Evolutionary conservation across 2,113 vertebrate species (phyloP), one percentile per base, ranked within the genome.

Genomic region (Leptosomus discolor): DNA sequence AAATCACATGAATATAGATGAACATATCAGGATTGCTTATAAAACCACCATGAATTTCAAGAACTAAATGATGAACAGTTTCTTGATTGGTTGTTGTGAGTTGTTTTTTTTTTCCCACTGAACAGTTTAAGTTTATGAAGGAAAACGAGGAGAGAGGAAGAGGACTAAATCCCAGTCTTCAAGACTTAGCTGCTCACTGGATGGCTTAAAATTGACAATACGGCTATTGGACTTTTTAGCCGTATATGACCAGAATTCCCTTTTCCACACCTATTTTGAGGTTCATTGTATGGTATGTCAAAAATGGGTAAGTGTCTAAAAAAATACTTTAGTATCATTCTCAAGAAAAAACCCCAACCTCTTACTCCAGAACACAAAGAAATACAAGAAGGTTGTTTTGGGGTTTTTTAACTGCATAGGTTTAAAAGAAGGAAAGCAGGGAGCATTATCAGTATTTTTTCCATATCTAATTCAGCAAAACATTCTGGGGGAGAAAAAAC

Each of bases 201-300:
- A n/a, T 48, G n/a, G 32, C 20, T 65, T 77, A 80, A 74, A 93
- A 91, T 4, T 68, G 19, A 34, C 21, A 65, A 58, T 8, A 68
- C 0, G 0, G 5, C 17, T 57, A 67, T 21, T 43, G 19, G 79
- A 84, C 12, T 24, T 50, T 65, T 56, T 54, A 12, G 29, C 19
- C 30, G 77, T 32, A 48, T 29, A 68, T 2, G 10, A 80, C 2
- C 50, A 88, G 18, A 71, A 92, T 26, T 58, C 43, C 36, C 23
- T 58, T 54, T 84, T 64, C 61, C 27, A 78, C 14, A 43, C 5
- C 15, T 37, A 50, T 56, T 12, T 54, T 17, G 37, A 92, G 5
- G 41, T 41, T 46, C n/a, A 74, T 4, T 61, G 2, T 22, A 76
- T 6, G 9, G 6, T 13, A 61, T 4, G 3, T 30, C 45, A 65